phyloP scores from a whole-genome alignment of 1,140 invertebrate genomes.

The Aphidius ervi region DNA sequence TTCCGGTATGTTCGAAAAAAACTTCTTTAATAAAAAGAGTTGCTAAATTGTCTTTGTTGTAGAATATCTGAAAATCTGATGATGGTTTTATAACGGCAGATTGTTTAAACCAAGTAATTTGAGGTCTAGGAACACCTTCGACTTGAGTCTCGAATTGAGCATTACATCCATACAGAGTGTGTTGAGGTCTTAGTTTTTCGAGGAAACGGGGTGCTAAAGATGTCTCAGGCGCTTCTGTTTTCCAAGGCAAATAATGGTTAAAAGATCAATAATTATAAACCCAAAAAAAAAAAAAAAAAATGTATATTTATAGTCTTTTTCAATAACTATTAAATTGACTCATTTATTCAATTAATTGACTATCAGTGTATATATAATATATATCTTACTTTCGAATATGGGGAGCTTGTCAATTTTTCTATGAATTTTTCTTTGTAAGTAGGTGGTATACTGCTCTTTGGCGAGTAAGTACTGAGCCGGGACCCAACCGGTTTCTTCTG shows the following conservation, averaged over 20 bases:
- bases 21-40: constrained; percentile 92
- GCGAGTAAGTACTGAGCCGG: constrained; percentile 84
- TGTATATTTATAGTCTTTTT: not conserved
- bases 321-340: constrained; percentile 1
- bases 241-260: constrained; percentile 47
- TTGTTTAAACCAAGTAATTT: constrained; percentile 93
- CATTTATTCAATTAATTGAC: no score
- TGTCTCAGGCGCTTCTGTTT: constrained; percentile 72
- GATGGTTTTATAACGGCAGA: constrained; percentile 88
- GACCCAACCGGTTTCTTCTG: constrained; percentile 88
- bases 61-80: constrained; percentile 87
- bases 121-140: constrained; percentile 81
- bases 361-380: no score
- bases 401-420: constrained; percentile 89
- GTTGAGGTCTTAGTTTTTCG: constrained; percentile 78
- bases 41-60: constrained; percentile 87
- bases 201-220: constrained; percentile 78
- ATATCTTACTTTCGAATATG: constrained; percentile 81
- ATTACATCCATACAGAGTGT: constrained; percentile 80
- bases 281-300: no score
- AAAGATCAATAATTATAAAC: not conserved
- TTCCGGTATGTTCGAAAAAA: constrained; percentile 94
- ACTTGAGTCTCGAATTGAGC: constrained; percentile 89
- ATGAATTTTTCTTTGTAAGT: constrained; percentile 81
- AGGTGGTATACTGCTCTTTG: constrained; percentile 73